Percentiles rank a stretch among this genome's conserved stretches.
phyloP scores from a whole-genome alignment of 2,888 invertebrate species.

The Ypsolopha sequella region DNA sequence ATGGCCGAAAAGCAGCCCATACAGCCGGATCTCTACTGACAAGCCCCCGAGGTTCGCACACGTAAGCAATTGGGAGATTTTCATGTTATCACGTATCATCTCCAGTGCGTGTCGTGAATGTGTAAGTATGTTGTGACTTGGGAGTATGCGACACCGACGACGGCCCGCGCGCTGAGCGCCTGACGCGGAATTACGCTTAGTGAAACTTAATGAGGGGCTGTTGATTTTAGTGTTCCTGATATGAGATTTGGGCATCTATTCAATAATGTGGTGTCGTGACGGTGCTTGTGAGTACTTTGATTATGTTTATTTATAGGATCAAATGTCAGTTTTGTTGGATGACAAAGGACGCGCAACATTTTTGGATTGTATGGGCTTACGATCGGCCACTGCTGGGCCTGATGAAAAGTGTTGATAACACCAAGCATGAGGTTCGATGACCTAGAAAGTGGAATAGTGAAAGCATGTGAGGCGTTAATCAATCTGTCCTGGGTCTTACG shows the following conservation, averaged over 20 bases:
- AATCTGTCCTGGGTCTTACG: too few relatives aligned
- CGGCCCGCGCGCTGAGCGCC: constrained; percentile 7
- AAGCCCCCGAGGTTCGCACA: constrained; percentile 40
- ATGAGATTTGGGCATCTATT: not conserved
- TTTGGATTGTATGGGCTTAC: too few relatives aligned
- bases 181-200: constrained; percentile 28
- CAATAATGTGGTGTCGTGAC: not conserved
- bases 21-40: constrained; percentile 12
- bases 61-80: constrained; percentile 70
- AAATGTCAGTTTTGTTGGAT: too few relatives aligned
- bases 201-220: constrained; percentile 37
- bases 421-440: too few relatives aligned
- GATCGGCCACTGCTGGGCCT: too few relatives aligned
- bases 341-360: too few relatives aligned
- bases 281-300: too few relatives aligned
- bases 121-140: constrained; percentile 10
- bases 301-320: too few relatives aligned
- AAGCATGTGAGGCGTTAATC: too few relatives aligned
- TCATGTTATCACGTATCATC: constrained; percentile 71
- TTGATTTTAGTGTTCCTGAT: constrained; percentile 17
- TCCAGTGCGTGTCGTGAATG: constrained; percentile 56
- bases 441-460: too few relatives aligned
- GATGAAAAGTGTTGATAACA: too few relatives aligned
- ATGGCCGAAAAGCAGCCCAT: too few relatives aligned
- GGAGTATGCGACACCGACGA: not conserved